Percentiles rank a stretch among this genome's conserved stretches.
These are phyloP conservation scores for Megalops atlanticus DNA, from an alignment of 2,113 vertebrate species.

Conservation along the genomic window DNA sequence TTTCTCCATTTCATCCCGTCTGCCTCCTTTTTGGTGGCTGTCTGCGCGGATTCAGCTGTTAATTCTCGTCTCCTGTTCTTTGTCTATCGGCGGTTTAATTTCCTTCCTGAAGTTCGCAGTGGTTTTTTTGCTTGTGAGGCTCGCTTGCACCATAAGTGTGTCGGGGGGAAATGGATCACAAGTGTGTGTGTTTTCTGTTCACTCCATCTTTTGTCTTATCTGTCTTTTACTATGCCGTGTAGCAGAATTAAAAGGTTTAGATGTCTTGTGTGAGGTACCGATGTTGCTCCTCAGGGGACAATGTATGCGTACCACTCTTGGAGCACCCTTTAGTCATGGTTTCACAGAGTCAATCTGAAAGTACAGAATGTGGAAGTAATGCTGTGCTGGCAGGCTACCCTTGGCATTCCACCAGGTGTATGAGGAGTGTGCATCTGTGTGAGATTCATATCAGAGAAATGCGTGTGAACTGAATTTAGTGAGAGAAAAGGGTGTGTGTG, in stretches of 20 bases:
- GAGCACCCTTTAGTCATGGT: background rate
- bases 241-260: background rate
- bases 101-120: no score
- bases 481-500: background rate
- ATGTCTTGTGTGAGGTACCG: background rate
- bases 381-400: background rate
- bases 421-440: background rate
- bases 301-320: constrained; percentile 1
- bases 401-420: background rate
- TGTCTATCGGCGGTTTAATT: background rate
- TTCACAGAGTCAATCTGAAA: background rate
- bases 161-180: background rate
- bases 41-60: background rate
- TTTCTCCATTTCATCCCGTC: constrained; percentile 23
- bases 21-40: background rate
- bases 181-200: background rate
- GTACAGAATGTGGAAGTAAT: background rate
- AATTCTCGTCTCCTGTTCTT: background rate
- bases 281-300: background rate
- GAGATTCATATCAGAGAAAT: background rate
- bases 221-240: background rate
- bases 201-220: background rate
- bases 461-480: no score
- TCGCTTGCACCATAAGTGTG: no score
- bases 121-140: no score